phyloP scores from a whole-genome alignment of 2,113 vertebrate species.

The Willisornis vidua region DNA sequence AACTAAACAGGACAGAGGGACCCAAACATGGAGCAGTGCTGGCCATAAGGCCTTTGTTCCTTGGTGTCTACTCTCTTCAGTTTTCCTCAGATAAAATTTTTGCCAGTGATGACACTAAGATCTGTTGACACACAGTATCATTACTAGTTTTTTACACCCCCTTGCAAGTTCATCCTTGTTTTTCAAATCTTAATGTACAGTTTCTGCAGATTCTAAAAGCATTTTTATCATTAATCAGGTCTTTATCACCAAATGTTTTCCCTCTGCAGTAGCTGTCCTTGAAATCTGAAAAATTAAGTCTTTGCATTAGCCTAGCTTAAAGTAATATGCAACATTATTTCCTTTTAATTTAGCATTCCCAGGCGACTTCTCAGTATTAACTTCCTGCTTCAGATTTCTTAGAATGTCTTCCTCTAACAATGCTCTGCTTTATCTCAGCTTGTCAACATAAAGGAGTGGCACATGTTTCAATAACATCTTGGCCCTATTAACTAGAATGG shows the following conservation, averaged over 20 bases:
- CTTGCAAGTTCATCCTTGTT: neutral
- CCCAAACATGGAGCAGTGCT: neutral
- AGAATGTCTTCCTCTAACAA: neutral
- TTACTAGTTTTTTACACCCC: neutral
- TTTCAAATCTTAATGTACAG: neutral
- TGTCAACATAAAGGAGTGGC: neutral
- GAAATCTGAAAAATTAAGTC: neutral
- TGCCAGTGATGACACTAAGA: neutral
- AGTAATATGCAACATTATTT: neutral
- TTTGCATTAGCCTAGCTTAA: neutral
- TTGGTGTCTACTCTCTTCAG: neutral
- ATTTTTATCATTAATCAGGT: neutral
- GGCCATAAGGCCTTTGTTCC: neutral
- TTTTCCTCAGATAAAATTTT: neutral
- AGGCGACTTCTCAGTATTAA: neutral
- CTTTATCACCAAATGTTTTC: neutral
- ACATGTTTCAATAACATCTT: neutral
- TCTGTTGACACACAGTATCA: neutral
- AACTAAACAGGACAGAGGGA: neutral
- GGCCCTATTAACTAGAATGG: neutral
- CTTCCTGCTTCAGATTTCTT: neutral
- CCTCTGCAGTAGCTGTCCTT: neutral
- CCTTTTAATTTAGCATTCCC: neutral
- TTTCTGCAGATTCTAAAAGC: neutral
- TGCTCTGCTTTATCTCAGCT: neutral